phyloP scores from a whole-genome alignment of 2,888 invertebrate genomes.

The Augiades crinisus region DNA sequence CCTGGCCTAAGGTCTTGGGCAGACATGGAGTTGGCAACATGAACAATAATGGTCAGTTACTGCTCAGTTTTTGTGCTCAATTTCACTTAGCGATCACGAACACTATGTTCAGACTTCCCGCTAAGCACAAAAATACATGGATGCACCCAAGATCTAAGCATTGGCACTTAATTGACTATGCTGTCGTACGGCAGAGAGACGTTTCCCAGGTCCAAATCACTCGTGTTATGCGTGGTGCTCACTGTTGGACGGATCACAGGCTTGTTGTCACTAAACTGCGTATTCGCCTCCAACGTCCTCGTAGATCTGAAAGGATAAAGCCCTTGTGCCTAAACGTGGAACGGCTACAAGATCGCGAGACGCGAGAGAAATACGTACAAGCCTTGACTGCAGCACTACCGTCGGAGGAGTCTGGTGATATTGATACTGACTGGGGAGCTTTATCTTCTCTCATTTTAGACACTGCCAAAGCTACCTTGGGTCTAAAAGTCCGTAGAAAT shows the following conservation, averaged over 20 bases:
- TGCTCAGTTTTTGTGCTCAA: conserved; percentile 35
- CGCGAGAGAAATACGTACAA: neutral
- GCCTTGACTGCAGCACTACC: neutral
- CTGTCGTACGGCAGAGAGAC: conserved; percentile 29
- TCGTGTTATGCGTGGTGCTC: conserved; percentile 35
- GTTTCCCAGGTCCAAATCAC: conserved; percentile 33
- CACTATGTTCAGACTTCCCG: conserved; percentile 35
- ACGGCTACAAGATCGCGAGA: neutral
- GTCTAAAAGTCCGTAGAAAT: conserved; percentile 2
- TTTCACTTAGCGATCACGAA: conserved; percentile 31
- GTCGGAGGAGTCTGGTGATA: neutral
- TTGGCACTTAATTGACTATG: conserved; percentile 36
- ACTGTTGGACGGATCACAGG: conserved; percentile 35
- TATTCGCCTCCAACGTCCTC: conserved; percentile 16
- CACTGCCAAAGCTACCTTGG: conserved; percentile 5
- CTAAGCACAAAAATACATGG: conserved; percentile 38
- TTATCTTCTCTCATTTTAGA: conserved; percentile 14
- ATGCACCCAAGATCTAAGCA: conserved; percentile 40
- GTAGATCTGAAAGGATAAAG: conserved; percentile 5
- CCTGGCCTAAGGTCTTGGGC: conserved; percentile 30
- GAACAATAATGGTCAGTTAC: conserved; percentile 35
- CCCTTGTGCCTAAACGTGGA: conserved; percentile 2
- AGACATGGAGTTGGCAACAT: conserved; percentile 37
- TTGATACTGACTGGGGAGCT: conserved; percentile 4
- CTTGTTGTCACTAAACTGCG: conserved; percentile 30